Base-by-base conservation (phyloP, 2,113 vertebrate genomes). In the Siniperca chuatsi region DNA sequence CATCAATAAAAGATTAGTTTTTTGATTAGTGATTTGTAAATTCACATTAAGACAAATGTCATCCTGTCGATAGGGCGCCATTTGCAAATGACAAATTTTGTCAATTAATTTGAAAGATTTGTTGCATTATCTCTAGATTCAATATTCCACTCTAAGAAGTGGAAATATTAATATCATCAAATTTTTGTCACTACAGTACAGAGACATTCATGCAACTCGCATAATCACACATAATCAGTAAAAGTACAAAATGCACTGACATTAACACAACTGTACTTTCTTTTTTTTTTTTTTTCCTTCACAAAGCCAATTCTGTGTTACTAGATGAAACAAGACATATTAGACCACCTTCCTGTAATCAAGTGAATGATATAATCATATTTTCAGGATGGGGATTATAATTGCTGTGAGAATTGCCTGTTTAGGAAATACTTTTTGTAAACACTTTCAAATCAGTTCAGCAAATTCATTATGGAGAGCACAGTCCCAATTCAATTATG, bases 361-460 rank as follows among this genome's bases (percentile, higher is more conserved):
- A 72, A 66, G 13, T 66, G 40, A 52, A 23, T 6, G 42, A 61
- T 55, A n/a, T 37, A 18, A 68, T 72, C 61, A 66, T 66, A 16
- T 16, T 55, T 50, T 50, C 48, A 15, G 46, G 18, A 44, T 1
- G 23, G 4, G 44, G n/a, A 44, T 16, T 52, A 55, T 25, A 74
- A 10, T 40, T 52, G 61, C 42, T 25, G 9, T 23, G 40, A 48
- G 25, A 78, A 55, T 10, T 25, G 12, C 18, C 35, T 68, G 5
- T 68, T 78, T 23, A 55, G 46, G 37, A 54, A 50, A 44, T 62
- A 16, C 21, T 68, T 29, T 65, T 64, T 23, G 15, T 55, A 85
- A 76, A 70, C 71, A 69, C 71, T 46, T 75, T 37, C 0, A 23
- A 76, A 71, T 81, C 60, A 67, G 29, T 55, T 57, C 55, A 16